phyloP scores from a whole-genome alignment of 2,113 vertebrate genomes.

The Clarias magur region DNA sequence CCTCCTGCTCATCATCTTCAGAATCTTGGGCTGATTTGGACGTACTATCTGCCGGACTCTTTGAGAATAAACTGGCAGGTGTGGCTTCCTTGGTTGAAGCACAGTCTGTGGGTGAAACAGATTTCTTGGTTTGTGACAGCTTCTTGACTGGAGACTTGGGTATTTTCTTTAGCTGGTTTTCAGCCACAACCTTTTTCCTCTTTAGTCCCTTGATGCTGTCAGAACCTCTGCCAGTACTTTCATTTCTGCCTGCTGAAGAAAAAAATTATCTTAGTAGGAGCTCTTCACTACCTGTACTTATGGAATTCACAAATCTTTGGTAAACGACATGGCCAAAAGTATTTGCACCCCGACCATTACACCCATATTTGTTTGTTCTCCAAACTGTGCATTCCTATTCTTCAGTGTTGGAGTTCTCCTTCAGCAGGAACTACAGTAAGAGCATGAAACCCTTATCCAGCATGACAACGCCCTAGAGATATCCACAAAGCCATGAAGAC shows the following conservation, averaged over 20 bases:
- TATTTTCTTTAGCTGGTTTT: conserved; percentile 94
- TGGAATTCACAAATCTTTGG: not conserved
- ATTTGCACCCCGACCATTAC: not conserved
- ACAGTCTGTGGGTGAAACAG: conserved; percentile 61
- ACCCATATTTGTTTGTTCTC: not conserved
- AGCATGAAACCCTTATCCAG: not conserved
- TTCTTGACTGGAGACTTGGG: conserved; percentile 95
- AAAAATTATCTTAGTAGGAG: not conserved
- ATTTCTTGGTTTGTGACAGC: conserved; percentile 78
- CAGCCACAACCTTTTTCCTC: conserved; percentile 92
- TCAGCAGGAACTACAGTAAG: not conserved
- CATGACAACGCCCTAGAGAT: not conserved
- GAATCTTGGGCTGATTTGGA: conserved; percentile 61
- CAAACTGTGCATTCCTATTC: not conserved
- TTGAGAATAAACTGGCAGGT: conserved; percentile 60
- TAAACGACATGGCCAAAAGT: not conserved
- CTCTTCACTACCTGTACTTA: not conserved
- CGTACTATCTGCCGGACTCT: conserved; percentile 60
- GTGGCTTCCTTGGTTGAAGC: conserved; percentile 66
- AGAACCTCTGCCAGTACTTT: conserved; percentile 77
- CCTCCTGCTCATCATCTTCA: conserved; percentile 58
- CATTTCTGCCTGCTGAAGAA: conserved; percentile 74
- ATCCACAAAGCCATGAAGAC: not conserved
- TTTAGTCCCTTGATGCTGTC: conserved; percentile 92
- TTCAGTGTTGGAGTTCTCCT: not conserved